Conservation (phyloP, 2,888 invertebrate genomes). For the Pseudoips prasinana region DNA sequence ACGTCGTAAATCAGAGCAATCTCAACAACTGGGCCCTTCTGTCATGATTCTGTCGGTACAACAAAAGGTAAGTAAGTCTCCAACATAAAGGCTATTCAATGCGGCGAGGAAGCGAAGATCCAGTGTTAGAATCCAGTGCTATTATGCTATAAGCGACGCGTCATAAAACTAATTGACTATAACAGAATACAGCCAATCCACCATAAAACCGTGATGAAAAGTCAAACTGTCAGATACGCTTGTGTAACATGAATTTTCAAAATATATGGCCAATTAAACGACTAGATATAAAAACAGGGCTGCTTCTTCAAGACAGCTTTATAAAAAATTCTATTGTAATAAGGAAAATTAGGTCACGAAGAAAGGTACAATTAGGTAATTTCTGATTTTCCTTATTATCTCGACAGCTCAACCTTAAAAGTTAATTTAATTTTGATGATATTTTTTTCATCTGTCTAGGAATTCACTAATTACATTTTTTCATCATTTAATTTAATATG, state of each 20-base stretch:
- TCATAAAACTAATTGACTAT: slow-evolving; percentile 53
- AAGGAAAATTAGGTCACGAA: too few relatives aligned
- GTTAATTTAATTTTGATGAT: too few relatives aligned
- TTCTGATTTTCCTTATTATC: too few relatives aligned
- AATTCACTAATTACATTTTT: too few relatives aligned
- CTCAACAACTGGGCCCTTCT: slow-evolving; percentile 45
- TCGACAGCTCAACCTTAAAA: too few relatives aligned
- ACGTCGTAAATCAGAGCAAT: slow-evolving; percentile 55
- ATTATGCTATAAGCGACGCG: slow-evolving; percentile 34
- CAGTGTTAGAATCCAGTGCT: slow-evolving; percentile 26
- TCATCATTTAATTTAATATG: too few relatives aligned
- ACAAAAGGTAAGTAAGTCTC: slow-evolving; percentile 61
- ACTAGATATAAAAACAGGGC: too few relatives aligned
- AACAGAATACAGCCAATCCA: slow-evolving; percentile 41
- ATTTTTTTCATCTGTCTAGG: too few relatives aligned
- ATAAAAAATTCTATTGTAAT: too few relatives aligned
- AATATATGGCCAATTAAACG: too few relatives aligned
- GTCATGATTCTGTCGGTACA: slow-evolving; percentile 49
- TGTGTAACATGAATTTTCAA: slow-evolving; percentile 23
- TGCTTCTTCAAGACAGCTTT: too few relatives aligned
- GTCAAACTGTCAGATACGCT: slow-evolving; percentile 34
- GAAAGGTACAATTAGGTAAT: too few relatives aligned
- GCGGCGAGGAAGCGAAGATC: slow-evolving; percentile 39
- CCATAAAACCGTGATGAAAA: slow-evolving; percentile 46
- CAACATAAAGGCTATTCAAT: slow-evolving; percentile 56